phyloP scores from a whole-genome alignment of 2,797 vertebrate genomes.

The Prunella strophiata region DNA sequence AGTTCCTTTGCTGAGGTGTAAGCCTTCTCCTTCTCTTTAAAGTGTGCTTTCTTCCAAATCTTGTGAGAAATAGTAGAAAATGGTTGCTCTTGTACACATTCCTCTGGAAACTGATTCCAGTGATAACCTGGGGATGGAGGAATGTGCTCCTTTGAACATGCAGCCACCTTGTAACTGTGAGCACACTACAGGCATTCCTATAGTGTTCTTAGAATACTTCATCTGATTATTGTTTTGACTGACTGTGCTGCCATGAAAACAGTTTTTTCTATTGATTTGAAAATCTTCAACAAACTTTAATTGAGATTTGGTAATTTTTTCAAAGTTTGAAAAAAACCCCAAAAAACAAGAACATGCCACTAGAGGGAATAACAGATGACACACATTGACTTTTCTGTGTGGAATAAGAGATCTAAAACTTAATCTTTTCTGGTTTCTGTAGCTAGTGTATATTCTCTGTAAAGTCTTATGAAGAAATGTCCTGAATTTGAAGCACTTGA shows the following conservation, averaged over 20 bases:
- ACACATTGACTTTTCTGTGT: not conserved
- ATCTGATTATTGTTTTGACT: not conserved
- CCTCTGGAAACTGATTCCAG: not conserved
- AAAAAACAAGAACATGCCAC: not conserved
- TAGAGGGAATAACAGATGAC: not conserved
- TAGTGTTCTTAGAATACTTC: not conserved
- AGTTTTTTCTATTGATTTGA: not conserved
- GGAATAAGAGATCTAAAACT: not conserved
- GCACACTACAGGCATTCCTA: not conserved
- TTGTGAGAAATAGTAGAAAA: not conserved
- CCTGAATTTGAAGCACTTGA: not conserved
- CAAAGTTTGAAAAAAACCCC: not conserved
- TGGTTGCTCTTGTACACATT: accelerated
- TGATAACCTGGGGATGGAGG: not conserved
- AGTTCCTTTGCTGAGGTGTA: accelerated
- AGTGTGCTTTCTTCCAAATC: not conserved
- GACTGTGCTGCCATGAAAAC: not conserved
- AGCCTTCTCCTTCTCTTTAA: not conserved
- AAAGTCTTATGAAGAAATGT: not conserved
- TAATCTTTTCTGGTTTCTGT: not conserved
- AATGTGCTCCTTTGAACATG: not conserved
- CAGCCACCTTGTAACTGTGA: not conserved
- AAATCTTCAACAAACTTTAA: not conserved
- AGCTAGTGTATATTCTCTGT: not conserved
- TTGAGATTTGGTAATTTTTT: not conserved